phyloP scores from a whole-genome alignment of 1,140 invertebrate species.

The Belonocnema kinseyi region DNA sequence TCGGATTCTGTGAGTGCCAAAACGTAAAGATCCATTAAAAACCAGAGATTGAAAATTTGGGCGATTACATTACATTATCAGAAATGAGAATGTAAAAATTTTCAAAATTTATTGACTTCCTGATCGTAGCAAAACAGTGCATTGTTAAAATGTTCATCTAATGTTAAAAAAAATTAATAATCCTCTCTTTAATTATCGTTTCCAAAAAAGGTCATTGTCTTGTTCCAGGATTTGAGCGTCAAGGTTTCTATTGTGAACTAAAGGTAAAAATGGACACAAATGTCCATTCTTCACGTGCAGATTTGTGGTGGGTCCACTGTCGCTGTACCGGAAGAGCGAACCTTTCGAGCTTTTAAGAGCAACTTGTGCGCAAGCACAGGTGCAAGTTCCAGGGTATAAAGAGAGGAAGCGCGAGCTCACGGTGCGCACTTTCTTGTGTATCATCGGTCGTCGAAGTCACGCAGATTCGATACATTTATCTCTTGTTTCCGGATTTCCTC shows the following conservation, averaged over 20 bases:
- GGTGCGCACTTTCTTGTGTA: conserved; percentile 65
- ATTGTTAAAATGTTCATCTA: no score
- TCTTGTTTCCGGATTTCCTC: conserved; percentile 15
- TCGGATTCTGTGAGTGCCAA: no score
- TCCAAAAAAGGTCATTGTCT: no score
- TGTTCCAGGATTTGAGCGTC: neutral
- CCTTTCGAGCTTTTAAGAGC: conserved; percentile 27
- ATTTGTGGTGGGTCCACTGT: conserved; percentile 16
- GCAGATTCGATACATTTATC: conserved; percentile 33
- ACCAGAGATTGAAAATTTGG: no score
- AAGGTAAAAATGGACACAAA: neutral
- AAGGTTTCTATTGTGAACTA: neutral
- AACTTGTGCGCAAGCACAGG: conserved; percentile 67
- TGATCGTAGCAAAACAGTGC: no score
- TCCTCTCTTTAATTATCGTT: no score
- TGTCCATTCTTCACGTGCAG: conserved; percentile 17
- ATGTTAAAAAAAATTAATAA: no score
- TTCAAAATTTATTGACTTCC: no score
- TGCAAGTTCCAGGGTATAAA: conserved; percentile 70
- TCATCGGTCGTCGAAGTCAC: conserved; percentile 49
- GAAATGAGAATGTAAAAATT: no score
- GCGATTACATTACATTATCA: no score
- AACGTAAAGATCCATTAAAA: no score
- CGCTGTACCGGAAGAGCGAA: conserved; percentile 24
- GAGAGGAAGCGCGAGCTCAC: conserved; percentile 64